These are phyloP conservation scores for Gandaritis pyraliata DNA, from an alignment of 2,888 invertebrate species.

Conservation along the genomic window DNA sequence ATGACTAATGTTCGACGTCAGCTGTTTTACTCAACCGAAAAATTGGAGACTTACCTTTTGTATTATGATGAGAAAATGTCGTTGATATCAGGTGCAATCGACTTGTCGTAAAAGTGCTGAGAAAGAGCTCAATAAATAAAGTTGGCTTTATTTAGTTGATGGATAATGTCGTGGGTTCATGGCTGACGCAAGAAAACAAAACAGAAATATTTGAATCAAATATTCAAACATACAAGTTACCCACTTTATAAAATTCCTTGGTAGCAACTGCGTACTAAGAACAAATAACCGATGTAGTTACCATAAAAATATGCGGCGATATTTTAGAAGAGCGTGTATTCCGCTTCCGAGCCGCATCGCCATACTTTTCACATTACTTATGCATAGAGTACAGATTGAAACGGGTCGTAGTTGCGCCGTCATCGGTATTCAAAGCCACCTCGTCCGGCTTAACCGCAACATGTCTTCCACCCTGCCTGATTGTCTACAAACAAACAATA, in stretches of 20 bases:
- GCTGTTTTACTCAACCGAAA: constrained; percentile 25
- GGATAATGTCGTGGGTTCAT: background rate
- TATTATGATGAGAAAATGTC: constrained; percentile 10
- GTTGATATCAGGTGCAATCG: background rate
- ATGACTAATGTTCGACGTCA: constrained; percentile 37
- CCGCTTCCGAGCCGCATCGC: constrained; percentile 71
- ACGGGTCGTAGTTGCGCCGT: constrained; percentile 75
- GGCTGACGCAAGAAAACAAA: constrained; percentile 3
- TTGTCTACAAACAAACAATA: constrained; percentile 74
- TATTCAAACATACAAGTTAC: constrained; percentile 28
- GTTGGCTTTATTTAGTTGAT: background rate
- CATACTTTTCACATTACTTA: constrained; percentile 83
- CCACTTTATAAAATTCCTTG: constrained; percentile 28
- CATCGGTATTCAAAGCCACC: constrained; percentile 78
- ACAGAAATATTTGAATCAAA: constrained; percentile 20
- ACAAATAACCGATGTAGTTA: constrained; percentile 75
- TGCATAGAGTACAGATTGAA: constrained; percentile 84
- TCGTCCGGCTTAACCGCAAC: constrained; percentile 71
- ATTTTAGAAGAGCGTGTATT: constrained; percentile 74
- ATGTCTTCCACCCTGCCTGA: constrained; percentile 69
- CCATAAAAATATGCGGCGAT: constrained; percentile 78
- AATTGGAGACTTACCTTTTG: constrained; percentile 18
- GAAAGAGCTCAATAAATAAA: background rate
- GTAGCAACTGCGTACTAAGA: constrained; percentile 47
- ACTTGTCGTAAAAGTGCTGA: background rate